Evolutionary conservation across 2,888 invertebrate species (phyloP).

Genomic region (Trichopria drosophilae): DNA sequence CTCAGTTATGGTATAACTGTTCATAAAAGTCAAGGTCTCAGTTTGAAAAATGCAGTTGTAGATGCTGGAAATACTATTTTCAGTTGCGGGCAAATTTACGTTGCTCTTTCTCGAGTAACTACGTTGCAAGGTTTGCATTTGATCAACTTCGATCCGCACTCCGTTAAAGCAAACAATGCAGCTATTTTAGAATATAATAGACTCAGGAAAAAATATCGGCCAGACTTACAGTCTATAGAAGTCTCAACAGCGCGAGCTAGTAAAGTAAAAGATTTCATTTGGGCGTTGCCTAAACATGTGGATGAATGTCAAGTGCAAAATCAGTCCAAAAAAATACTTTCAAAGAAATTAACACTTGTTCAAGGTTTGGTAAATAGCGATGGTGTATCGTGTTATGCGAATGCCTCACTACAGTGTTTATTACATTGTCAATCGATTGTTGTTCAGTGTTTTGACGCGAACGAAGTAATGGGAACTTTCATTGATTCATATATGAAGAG

Average conservation of each 20-base stretch:
- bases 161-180: conserved; percentile 29
- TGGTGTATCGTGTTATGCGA: too few species aligned
- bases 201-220: too few species aligned
- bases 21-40: conserved; percentile 39
- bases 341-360: background rate
- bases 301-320: conserved; percentile 14
- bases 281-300: conserved; percentile 3
- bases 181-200: conserved; percentile 30
- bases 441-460: too few species aligned
- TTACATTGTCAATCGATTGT: too few species aligned
- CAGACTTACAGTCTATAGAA: conserved; percentile 15
- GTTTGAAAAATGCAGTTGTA: conserved; percentile 34
- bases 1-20: conserved; percentile 41
- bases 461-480: too few species aligned
- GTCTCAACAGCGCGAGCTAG: conserved; percentile 4
- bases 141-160: conserved; percentile 35
- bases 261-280: too few species aligned
- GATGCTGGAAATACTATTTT: conserved; percentile 36
- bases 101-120: too few species aligned
- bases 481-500: too few species aligned
- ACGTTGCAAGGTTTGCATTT: conserved; percentile 36
- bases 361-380: background rate
- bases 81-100: too few species aligned
- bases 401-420: too few species aligned
- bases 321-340: background rate